Evolutionary conservation across 1,140 invertebrate species (phyloP).

Genomic region (Trinorchestia longiramus): DNA sequence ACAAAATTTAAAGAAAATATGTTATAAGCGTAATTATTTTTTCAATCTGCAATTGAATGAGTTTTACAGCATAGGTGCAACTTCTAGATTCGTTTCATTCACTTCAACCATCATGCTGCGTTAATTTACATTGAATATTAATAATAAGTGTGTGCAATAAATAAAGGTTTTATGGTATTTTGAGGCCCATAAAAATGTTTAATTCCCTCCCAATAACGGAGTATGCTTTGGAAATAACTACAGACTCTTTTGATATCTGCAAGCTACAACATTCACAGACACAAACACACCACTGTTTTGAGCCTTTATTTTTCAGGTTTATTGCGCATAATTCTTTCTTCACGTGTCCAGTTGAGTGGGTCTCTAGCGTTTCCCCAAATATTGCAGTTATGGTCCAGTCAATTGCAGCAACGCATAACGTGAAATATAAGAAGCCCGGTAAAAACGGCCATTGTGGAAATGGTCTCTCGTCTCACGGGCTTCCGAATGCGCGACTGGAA

Average conservation of each 20-base stretch:
- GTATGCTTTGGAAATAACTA: too few species aligned
- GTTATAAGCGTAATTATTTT: too few species aligned
- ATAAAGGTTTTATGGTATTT: too few species aligned
- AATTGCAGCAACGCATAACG: background rate
- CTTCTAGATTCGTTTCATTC: too few species aligned
- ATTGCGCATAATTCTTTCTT: background rate
- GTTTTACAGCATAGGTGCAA: too few species aligned
- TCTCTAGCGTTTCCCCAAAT: background rate
- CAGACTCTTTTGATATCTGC: background rate
- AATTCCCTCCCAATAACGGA: too few species aligned
- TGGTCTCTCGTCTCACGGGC: background rate
- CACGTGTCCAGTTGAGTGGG: background rate
- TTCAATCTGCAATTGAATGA: too few species aligned
- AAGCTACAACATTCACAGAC: background rate
- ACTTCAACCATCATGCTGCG: too few species aligned
- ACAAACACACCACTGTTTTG: background rate
- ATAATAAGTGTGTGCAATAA: too few species aligned
- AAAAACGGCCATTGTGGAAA: constrained; percentile 7
- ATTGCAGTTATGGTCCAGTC: background rate
- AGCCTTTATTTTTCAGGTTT: background rate
- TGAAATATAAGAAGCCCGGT: background rate
- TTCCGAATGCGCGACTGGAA: background rate
- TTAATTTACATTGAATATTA: too few species aligned
- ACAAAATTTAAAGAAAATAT: too few species aligned
- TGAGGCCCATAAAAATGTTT: too few species aligned